These are phyloP conservation scores for Zaprionus taronus DNA, from an alignment of 1,140 invertebrate genomes.

Conservation along the genomic window DNA sequence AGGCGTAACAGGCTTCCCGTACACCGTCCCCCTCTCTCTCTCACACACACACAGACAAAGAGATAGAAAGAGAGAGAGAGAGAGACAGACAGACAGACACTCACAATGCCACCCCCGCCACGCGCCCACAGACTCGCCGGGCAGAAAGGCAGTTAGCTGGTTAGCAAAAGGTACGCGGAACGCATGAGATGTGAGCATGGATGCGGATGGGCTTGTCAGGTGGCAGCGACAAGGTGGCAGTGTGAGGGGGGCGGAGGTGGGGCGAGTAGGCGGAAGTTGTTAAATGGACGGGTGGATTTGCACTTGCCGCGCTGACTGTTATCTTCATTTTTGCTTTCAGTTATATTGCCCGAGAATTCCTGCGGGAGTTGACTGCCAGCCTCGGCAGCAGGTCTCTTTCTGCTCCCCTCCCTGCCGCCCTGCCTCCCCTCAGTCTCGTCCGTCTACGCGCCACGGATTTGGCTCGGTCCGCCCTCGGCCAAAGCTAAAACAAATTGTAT, in stretches of 20 bases:
- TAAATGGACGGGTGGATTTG: conserved; percentile 84
- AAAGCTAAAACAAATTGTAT: conserved; percentile 74
- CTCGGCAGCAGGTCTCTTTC: conserved; percentile 11
- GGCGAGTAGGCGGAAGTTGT: conserved; percentile 63
- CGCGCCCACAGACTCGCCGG: conserved; percentile 59
- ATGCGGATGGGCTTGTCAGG: conserved; percentile 25
- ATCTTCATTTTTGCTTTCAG: conserved; percentile 84
- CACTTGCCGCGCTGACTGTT: conserved; percentile 82
- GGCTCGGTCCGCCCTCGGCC: conserved; percentile 1
- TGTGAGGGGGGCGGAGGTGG: not conserved
- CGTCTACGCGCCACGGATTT: not conserved
- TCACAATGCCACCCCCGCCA: conserved; percentile 20
- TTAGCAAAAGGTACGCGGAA: conserved; percentile 54
- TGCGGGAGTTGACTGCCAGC: conserved; percentile 62
- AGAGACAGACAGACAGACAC: not conserved
- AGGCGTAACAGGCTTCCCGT: conserved; percentile 36
- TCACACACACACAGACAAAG: not conserved
- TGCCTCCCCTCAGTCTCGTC: not conserved
- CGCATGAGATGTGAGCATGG: conserved; percentile 1
- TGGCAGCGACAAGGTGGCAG: conserved; percentile 9
- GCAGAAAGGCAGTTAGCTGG: conserved; percentile 80
- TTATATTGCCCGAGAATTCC: conserved; percentile 84
- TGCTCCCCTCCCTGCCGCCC: not conserved
- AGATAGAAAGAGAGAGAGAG: too few relatives aligned
- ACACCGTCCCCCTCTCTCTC: not conserved